These are phyloP conservation scores for Corythoichthys intestinalis DNA, from an alignment of 2,113 vertebrate species.

Conservation along the genomic window DNA sequence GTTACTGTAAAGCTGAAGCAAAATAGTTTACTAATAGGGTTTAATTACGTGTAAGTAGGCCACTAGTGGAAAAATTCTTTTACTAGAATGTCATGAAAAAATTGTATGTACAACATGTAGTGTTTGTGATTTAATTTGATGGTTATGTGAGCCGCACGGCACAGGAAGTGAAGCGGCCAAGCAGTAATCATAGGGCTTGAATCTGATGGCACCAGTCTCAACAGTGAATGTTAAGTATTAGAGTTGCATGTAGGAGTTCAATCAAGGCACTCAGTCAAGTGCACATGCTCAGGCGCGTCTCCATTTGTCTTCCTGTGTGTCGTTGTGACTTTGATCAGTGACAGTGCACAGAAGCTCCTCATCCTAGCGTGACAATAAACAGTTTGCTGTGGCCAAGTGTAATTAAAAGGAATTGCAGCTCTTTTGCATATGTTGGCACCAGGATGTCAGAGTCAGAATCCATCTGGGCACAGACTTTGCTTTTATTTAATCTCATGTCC, in stretches of 20 bases:
- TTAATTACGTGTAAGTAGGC: too few relatives aligned
- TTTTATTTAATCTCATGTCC: conserved; percentile 21
- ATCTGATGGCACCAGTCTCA: not conserved
- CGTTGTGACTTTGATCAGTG: conserved; percentile 38
- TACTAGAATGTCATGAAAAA: not conserved
- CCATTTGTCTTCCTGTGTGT: conserved; percentile 24
- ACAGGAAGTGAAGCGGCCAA: not conserved
- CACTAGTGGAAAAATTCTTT: too few relatives aligned
- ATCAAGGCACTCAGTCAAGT: not conserved
- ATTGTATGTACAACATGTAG: not conserved
- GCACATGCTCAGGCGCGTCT: conserved; percentile 13
- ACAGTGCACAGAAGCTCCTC: conserved; percentile 21
- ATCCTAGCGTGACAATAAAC: conserved; percentile 21
- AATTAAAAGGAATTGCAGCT: conserved; percentile 46
- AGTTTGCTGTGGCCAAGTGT: conserved; percentile 34
- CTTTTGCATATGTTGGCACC: conserved; percentile 22
- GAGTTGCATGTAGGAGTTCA: conserved; percentile 9
- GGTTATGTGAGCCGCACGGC: not conserved
- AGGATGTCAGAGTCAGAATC: conserved; percentile 7
- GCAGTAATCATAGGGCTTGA: not conserved
- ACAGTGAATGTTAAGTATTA: not conserved
- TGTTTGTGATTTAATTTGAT: not conserved
- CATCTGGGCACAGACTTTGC: conserved; percentile 31
- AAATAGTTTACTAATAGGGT: too few relatives aligned
- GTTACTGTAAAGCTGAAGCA: too few relatives aligned